Base-by-base conservation (phyloP, 2,797 vertebrate genomes). In the Enteromius radiatus region DNA sequence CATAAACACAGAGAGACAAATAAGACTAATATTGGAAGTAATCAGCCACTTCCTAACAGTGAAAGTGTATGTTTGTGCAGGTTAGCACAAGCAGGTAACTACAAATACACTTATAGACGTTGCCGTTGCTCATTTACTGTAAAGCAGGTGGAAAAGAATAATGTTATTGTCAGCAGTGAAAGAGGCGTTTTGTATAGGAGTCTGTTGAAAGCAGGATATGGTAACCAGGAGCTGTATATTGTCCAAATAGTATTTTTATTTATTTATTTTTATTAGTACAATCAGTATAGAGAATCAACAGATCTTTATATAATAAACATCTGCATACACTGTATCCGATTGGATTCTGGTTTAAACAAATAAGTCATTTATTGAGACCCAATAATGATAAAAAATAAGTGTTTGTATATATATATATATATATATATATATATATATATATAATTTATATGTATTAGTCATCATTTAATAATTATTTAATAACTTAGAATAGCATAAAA, bases 131-230 rank as follows among this genome's bases (percentile, higher is more conserved):
- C 59, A 43, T 73, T 54, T 69, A 14, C 23, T 61, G 26, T 61
- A 77, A 78, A 78, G 12, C 64, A 5, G 28, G 49, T 78, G 41
- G 23, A 68, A 82, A 81, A 76, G 67, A 75, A 81, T 75, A 36
- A 31, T 28, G 23, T 19, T 78, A 28, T 76, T 76, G 69, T 38
- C 78, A 70, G n/a, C 45, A 74, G 76, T 77, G 41, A 33, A 0
- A 65, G 15, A 64, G 8, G 31, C 33, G 11, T 82, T 68, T 85
- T 71, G 74, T n/a, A 71, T 63, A 38, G 31, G 38, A 9, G n/a
- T 38, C 38, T 70, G 28, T 2, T 69, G 54, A 45, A 49, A 54
- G n/a, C 17, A 12, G 31, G 31, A 19, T 10, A 33, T 31, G 15
- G 36, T 56, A 81, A 47, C 70, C 38, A 78, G 19, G 26, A 69